phyloP scores from a whole-genome alignment of 2,113 vertebrate genomes.

The Limanda limanda region DNA sequence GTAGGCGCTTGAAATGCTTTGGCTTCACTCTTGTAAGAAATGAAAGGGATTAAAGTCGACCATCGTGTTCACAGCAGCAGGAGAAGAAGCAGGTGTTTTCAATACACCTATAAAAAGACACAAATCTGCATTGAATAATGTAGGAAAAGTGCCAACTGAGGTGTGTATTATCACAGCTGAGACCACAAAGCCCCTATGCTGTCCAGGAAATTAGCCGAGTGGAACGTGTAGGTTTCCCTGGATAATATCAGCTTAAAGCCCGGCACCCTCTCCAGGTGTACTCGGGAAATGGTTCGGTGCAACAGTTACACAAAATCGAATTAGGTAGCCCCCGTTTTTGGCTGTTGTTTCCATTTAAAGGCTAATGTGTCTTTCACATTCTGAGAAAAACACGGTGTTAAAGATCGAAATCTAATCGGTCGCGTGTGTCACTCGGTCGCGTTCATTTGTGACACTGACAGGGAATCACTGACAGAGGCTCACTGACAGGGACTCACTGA shows the following conservation, averaged over 20 bases:
- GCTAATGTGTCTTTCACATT: slow-evolving; percentile 36
- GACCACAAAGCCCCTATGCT: slow-evolving; percentile 41
- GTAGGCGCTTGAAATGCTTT: too few relatives aligned
- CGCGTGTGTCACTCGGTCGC: slow-evolving; percentile 7
- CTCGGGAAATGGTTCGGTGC: slow-evolving; percentile 45
- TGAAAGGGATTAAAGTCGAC: neutral
- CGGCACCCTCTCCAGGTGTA: slow-evolving; percentile 53
- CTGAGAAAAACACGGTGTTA: slow-evolving; percentile 3
- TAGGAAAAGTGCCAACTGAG: slow-evolving; percentile 2
- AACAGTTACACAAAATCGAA: slow-evolving; percentile 51
- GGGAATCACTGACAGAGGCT: neutral
- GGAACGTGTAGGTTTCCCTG: slow-evolving; percentile 53
- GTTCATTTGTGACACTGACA: slow-evolving; percentile 6
- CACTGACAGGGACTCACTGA: neutral
- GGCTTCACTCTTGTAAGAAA: neutral
- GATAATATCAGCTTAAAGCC: slow-evolving; percentile 62
- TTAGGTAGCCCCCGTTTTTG: slow-evolving; percentile 15
- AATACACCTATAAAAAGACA: neutral
- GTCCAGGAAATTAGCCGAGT: slow-evolving; percentile 69
- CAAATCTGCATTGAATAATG: neutral
- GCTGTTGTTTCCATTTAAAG: slow-evolving; percentile 12
- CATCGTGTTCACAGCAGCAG: neutral
- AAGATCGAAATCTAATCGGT: slow-evolving; percentile 46
- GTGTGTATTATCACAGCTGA: slow-evolving; percentile 70
- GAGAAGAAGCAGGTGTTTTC: neutral